Percentiles rank a stretch among this genome's conserved stretches.
phyloP scores from a whole-genome alignment of 2,888 invertebrate species.

The Zaprionus obscuricornis region DNA sequence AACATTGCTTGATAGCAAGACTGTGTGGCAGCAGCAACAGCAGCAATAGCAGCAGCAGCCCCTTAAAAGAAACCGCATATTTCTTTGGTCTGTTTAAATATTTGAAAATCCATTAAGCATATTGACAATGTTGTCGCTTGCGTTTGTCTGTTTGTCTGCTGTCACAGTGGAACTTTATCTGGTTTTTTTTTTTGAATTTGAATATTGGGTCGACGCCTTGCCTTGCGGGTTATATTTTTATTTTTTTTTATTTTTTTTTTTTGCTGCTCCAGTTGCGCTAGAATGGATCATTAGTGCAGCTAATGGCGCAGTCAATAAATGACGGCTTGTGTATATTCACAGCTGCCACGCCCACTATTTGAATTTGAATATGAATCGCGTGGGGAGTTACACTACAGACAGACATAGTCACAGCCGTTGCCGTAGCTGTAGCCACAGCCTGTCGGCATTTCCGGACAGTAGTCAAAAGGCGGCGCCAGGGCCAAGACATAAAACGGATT shows the following conservation, averaged over 20 bases:
- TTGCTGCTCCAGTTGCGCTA: conserved; percentile 45
- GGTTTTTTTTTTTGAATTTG: conserved; percentile 20
- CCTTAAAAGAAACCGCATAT: conserved; percentile 29
- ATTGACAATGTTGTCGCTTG: conserved; percentile 68
- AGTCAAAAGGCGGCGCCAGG: conserved; percentile 67
- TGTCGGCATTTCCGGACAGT: conserved; percentile 61
- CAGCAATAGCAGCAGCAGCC: conserved; percentile 2
- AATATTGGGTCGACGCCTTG: conserved; percentile 38
- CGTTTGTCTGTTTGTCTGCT: conserved; percentile 25
- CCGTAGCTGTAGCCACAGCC: conserved; percentile 28
- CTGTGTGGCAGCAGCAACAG: neutral
- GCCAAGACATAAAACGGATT: conserved; percentile 71
- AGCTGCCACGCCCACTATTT: conserved; percentile 61
- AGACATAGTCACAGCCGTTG: conserved; percentile 19
- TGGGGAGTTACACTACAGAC: conserved; percentile 26
- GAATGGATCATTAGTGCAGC: conserved; percentile 77
- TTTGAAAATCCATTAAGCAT: conserved; percentile 79
- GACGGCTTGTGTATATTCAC: too few species aligned
- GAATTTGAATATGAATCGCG: conserved; percentile 72
- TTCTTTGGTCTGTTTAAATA: conserved; percentile 67
- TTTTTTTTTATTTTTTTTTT: conserved; percentile 29
- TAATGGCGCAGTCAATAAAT: conserved; percentile 78
- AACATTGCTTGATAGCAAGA: too few species aligned
- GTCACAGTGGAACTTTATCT: neutral
- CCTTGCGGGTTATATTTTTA: conserved; percentile 22